A percentile compares a stretch with the other conserved stretches of the same genome.
These are phyloP conservation scores for Hecatera dysodea DNA, from an alignment of 2,888 invertebrate genomes.

Conservation along the genomic window DNA sequence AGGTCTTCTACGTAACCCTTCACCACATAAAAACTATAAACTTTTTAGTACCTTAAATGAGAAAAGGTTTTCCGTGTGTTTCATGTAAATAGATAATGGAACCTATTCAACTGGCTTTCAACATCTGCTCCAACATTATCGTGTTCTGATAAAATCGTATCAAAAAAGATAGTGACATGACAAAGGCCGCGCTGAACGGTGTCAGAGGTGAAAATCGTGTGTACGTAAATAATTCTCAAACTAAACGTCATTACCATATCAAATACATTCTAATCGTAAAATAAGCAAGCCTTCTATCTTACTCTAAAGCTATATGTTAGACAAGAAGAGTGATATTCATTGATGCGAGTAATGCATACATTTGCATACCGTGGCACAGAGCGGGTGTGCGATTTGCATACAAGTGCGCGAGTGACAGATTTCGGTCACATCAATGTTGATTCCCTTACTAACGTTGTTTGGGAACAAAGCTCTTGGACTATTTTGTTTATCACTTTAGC, in stretches of 20 bases:
- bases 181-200: slow-evolving; percentile 68
- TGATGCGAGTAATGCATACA: slow-evolving; percentile 65
- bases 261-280: slow-evolving; percentile 61
- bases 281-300: slow-evolving; percentile 50
- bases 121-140: slow-evolving; percentile 57
- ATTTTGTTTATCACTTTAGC: neutral
- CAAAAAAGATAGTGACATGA: slow-evolving; percentile 66
- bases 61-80: slow-evolving; percentile 62
- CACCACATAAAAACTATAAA: slow-evolving; percentile 59
- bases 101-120: slow-evolving; percentile 54
- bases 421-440: slow-evolving; percentile 67
- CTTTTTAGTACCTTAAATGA: slow-evolving; percentile 60
- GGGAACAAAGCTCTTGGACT: slow-evolving; percentile 18
- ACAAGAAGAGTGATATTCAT: slow-evolving; percentile 59
- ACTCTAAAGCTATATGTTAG: slow-evolving; percentile 40
- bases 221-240: slow-evolving; percentile 63
- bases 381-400: slow-evolving; percentile 71
- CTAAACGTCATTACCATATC: slow-evolving; percentile 65
- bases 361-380: slow-evolving; percentile 66
- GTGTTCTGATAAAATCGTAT: slow-evolving; percentile 60
- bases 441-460: slow-evolving; percentile 63
- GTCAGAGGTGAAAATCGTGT: slow-evolving; percentile 73
- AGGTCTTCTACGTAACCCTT: slow-evolving; percentile 41
- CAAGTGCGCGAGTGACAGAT: slow-evolving; percentile 71
- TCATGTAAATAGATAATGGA: slow-evolving; percentile 56